Conservation (phyloP, 2,797 vertebrate species). For the Graptemys geographica region DNA sequence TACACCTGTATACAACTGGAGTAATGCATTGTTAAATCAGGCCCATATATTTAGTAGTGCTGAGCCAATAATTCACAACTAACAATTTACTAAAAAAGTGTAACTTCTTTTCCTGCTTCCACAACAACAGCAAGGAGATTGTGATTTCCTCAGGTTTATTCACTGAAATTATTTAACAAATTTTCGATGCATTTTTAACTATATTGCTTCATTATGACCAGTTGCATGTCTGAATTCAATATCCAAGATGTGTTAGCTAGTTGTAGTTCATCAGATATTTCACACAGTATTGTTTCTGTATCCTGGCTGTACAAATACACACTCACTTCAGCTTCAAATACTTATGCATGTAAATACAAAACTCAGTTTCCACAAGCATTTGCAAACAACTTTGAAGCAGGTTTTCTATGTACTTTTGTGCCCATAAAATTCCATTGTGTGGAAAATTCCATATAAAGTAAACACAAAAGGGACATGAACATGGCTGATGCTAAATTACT, state of each 20-base stretch:
- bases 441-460: not conserved
- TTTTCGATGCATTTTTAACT: not conserved
- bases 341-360: not conserved
- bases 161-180: accelerated
- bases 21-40: not conserved
- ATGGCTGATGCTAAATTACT: constrained; percentile 17
- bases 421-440: not conserved
- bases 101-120: not conserved
- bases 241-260: not conserved
- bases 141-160: not conserved
- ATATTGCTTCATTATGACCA: not conserved
- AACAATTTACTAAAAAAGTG: not conserved
- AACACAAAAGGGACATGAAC: not conserved
- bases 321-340: not conserved
- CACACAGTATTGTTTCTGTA: not conserved
- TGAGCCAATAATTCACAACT: not conserved
- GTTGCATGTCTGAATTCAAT: not conserved
- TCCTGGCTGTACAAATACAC: not conserved
- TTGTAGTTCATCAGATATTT: not conserved
- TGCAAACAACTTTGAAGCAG: not conserved
- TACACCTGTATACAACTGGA: not conserved
- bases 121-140: not conserved
- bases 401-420: constrained; percentile 16
- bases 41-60: not conserved
- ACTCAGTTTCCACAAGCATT: not conserved